Conservation (phyloP, 2,113 vertebrate species). For the Isichthys henryi region DNA sequence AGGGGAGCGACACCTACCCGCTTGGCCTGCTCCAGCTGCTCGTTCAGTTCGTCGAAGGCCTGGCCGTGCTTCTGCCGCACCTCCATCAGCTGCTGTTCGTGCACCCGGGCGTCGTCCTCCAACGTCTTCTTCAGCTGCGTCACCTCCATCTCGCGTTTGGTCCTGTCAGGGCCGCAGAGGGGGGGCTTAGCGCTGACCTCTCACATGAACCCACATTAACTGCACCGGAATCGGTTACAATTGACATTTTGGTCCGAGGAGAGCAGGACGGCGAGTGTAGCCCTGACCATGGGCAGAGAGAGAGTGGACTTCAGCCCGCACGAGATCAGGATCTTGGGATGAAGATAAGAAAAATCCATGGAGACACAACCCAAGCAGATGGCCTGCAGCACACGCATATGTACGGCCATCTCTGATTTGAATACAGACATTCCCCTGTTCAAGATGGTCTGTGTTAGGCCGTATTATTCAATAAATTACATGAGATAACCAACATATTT, state of each 20-base stretch:
- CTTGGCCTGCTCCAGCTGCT: slow-evolving; percentile 90
- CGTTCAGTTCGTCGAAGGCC: slow-evolving; percentile 84
- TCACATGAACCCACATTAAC: background rate
- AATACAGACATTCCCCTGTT: too few species aligned
- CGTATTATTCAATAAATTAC: too few species aligned
- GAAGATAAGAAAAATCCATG: background rate
- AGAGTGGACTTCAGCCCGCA: background rate
- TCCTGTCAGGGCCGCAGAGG: slow-evolving; percentile 47
- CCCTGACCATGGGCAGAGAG: background rate
- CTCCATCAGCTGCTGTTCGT: slow-evolving; percentile 84
- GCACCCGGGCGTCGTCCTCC: slow-evolving; percentile 79
- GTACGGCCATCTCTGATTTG: background rate
- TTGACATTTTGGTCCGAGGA: too few species aligned
- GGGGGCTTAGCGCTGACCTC: background rate
- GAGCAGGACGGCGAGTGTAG: background rate
- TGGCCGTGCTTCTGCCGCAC: slow-evolving; percentile 90
- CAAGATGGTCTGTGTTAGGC: too few species aligned
- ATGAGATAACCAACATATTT: too few species aligned
- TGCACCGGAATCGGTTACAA: background rate
- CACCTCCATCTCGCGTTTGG: slow-evolving; percentile 89
- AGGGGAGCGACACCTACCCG: slow-evolving; percentile 57
- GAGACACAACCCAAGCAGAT: background rate
- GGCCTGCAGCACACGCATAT: background rate
- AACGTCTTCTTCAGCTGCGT: slow-evolving; percentile 79
- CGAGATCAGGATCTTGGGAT: background rate